These are phyloP conservation scores for Campaea margaritaria DNA, from an alignment of 2,888 invertebrate species.

Conservation along the genomic window DNA sequence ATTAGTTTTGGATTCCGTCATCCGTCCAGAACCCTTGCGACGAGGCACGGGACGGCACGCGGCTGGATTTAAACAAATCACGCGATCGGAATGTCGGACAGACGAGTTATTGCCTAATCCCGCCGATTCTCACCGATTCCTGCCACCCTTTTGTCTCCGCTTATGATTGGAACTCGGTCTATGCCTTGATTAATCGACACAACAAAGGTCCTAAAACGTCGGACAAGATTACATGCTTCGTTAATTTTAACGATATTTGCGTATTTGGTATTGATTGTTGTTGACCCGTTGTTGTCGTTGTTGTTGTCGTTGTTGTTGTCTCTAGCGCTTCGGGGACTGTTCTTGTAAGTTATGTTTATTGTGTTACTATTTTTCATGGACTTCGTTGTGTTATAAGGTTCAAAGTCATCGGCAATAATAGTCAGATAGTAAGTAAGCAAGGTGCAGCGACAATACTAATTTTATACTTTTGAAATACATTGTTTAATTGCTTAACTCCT, in stretches of 20 bases:
- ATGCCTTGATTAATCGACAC: conserved; percentile 43
- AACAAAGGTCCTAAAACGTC: conserved; percentile 21
- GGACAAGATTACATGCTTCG: neutral
- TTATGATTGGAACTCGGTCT: conserved; percentile 43
- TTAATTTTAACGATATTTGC: neutral
- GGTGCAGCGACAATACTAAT: too few relatives aligned
- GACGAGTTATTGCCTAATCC: conserved; percentile 69
- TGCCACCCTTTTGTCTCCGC: conserved; percentile 46
- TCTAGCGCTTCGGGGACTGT: too few relatives aligned
- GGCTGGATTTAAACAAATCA: conserved; percentile 69
- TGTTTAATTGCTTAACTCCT: too few relatives aligned
- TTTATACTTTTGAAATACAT: too few relatives aligned
- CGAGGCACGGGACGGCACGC: conserved; percentile 19
- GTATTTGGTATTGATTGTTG: neutral
- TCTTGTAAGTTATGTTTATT: too few relatives aligned
- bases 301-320: too few relatives aligned
- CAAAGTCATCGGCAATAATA: too few relatives aligned
- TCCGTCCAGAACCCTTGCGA: conserved; percentile 53
- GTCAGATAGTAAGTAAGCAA: too few relatives aligned
- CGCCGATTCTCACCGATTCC: conserved; percentile 42
- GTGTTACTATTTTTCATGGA: too few relatives aligned
- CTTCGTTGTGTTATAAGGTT: too few relatives aligned
- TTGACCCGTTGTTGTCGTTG: too few relatives aligned
- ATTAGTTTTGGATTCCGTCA: conserved; percentile 63
- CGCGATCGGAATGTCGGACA: conserved; percentile 63